Evolutionary conservation across 2,888 invertebrate species (phyloP).

Genomic region (Andrena praecox): DNA sequence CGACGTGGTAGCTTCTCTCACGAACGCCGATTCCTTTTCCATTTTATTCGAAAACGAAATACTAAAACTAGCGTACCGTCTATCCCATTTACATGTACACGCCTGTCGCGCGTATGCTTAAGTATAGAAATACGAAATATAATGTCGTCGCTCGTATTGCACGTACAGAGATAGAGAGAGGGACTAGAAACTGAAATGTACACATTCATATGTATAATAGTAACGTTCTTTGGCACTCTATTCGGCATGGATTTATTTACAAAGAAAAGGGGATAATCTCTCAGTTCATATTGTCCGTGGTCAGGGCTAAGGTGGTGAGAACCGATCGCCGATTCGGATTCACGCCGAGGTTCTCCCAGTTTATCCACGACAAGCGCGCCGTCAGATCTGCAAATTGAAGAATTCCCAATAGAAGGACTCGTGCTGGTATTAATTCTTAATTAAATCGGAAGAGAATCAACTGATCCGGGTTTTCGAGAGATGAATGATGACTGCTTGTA

Average conservation of each 20-base stretch:
- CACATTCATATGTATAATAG: conserved; percentile 36
- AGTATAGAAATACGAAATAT: conserved; percentile 72
- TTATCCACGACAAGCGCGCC: conserved; percentile 98
- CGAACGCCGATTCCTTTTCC: conserved; percentile 44
- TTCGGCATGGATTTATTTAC: conserved; percentile 73
- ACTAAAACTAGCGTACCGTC: conserved; percentile 73
- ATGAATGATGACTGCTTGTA: no score
- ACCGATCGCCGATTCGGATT: conserved; percentile 94
- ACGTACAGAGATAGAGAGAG: conserved; percentile 65
- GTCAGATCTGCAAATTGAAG: conserved; percentile 92
- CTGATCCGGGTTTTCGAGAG: no score
- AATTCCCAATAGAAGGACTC: neutral
- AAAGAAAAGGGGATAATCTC: conserved; percentile 65
- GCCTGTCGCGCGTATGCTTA: conserved; percentile 28
- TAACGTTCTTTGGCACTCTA: conserved; percentile 61
- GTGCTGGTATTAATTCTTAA: neutral
- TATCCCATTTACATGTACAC: conserved; percentile 68
- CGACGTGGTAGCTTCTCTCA: conserved; percentile 27
- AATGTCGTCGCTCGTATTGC: conserved; percentile 78
- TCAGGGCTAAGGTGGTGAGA: conserved; percentile 92
- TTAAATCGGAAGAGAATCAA: no score
- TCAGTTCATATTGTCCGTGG: conserved; percentile 88
- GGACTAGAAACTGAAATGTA: conserved; percentile 68
- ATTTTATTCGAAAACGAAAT: conserved; percentile 76
- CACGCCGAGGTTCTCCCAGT: conserved; percentile 99